phyloP scores from a whole-genome alignment of 2,797 vertebrate species.

The Helostoma temminkii region DNA sequence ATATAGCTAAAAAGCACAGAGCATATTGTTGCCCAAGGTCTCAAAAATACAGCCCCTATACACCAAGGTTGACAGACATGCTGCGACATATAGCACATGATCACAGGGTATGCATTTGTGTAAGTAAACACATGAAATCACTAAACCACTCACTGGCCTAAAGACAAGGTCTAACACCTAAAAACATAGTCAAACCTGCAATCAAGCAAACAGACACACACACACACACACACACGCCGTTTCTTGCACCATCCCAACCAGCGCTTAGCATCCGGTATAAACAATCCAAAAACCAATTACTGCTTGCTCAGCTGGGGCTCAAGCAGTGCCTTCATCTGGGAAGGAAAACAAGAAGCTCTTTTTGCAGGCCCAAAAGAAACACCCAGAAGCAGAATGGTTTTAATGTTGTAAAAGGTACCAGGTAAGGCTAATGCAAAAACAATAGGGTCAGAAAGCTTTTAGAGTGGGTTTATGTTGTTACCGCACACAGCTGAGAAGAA shows the following conservation, averaged over 20 bases:
- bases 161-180: constrained; percentile 74
- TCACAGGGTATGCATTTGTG: constrained; percentile 58
- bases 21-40: constrained; percentile 61
- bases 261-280: constrained; percentile 55
- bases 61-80: constrained; percentile 46
- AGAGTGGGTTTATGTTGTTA: constrained; percentile 60
- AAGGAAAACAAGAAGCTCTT: constrained; percentile 67
- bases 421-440: constrained; percentile 63
- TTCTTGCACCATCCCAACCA: constrained; percentile 42
- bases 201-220: constrained; percentile 61
- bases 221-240: constrained; percentile 42
- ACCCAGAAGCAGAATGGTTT: constrained; percentile 60
- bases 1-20: constrained; percentile 61
- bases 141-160: constrained; percentile 60
- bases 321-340: constrained; percentile 52
- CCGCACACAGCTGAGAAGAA: constrained; percentile 55
- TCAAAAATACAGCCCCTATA: constrained; percentile 23
- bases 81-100: constrained; percentile 58
- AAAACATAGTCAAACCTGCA: constrained; percentile 70
- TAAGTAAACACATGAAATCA: constrained; percentile 74
- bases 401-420: constrained; percentile 69
- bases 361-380: constrained; percentile 48
- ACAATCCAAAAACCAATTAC: constrained; percentile 70
- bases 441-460: constrained; percentile 56
- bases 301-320: constrained; percentile 44